These are phyloP conservation scores for Tympanoctomys barrerae DNA, from an alignment of 2,797 vertebrate species.

Conservation along the genomic window DNA sequence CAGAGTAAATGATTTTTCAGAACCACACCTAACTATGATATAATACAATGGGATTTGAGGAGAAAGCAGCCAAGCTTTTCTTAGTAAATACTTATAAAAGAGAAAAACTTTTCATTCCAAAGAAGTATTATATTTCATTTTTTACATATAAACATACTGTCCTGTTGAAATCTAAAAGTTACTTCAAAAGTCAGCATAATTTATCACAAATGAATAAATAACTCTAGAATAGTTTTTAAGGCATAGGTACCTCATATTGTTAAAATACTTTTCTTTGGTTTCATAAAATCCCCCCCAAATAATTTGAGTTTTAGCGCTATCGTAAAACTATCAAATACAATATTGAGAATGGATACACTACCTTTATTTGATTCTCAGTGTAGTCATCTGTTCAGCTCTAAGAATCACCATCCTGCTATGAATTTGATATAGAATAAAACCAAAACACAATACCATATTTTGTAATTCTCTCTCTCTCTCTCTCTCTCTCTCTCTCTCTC, in stretches of 20 bases:
- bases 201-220: slow-evolving; percentile 5
- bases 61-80: slow-evolving; percentile 76
- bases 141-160: slow-evolving; percentile 10
- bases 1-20: slow-evolving; percentile 60
- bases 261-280: neutral
- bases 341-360: slow-evolving; percentile 52
- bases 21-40: slow-evolving; percentile 74
- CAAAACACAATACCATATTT: slow-evolving; percentile 69
- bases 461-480: too few relatives aligned
- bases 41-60: slow-evolving; percentile 59
- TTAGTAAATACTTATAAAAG: slow-evolving; percentile 41
- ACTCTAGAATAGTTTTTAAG: neutral
- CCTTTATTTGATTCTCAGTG: slow-evolving; percentile 71
- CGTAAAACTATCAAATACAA: slow-evolving; percentile 53
- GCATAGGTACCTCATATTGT: neutral
- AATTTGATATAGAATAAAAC: slow-evolving; percentile 62
- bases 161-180: neutral
- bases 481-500: too few relatives aligned
- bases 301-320: slow-evolving; percentile 40
- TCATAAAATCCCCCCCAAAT: neutral
- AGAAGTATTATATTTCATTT: slow-evolving; percentile 11
- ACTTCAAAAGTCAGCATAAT: neutral
- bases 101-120: neutral
- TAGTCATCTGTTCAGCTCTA: slow-evolving; percentile 67
- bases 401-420: neutral